Conservation (phyloP, 1,140 invertebrate genomes). For the Campoletis sonorensis region DNA sequence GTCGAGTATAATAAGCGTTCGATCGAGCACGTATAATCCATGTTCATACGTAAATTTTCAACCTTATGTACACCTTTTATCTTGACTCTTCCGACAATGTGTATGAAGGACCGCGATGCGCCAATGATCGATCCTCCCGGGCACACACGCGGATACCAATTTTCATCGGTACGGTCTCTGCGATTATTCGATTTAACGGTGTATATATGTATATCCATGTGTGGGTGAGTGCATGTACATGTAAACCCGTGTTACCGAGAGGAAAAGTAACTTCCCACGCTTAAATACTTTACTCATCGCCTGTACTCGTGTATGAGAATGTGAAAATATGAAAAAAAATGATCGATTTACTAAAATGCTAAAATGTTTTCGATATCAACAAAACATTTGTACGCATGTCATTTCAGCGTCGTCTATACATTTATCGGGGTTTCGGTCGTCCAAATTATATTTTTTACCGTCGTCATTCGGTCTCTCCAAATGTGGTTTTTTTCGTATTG, state of each 20-base stretch:
- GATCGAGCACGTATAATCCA: not conserved
- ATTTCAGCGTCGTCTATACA: too few species aligned
- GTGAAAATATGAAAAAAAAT: not conserved
- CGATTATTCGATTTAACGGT: slow-evolving; percentile 40
- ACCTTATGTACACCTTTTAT: not conserved
- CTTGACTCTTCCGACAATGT: not conserved
- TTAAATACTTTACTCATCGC: slow-evolving; percentile 1
- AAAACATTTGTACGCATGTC: too few species aligned
- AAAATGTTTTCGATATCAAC: too few species aligned
- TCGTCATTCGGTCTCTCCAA: not conserved
- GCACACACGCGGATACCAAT: slow-evolving; percentile 39
- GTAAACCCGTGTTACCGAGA: slow-evolving; percentile 26
- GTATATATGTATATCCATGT: not conserved
- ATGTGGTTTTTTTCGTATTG: not conserved
- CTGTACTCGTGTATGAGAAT: not conserved
- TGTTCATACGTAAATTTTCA: slow-evolving; percentile 17
- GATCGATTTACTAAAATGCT: too few species aligned
- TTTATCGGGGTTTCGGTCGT: not conserved
- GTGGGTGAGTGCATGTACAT: not conserved
- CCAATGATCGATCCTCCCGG: slow-evolving; percentile 33
- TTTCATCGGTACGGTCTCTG: slow-evolving; percentile 27
- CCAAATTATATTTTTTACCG: not conserved
- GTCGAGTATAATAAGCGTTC: not conserved
- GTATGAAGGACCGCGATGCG: not conserved
- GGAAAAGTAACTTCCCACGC: slow-evolving; percentile 41